These are phyloP conservation scores for Papilio helenus DNA, from an alignment of 1,140 invertebrate species.

Conservation along the genomic window DNA sequence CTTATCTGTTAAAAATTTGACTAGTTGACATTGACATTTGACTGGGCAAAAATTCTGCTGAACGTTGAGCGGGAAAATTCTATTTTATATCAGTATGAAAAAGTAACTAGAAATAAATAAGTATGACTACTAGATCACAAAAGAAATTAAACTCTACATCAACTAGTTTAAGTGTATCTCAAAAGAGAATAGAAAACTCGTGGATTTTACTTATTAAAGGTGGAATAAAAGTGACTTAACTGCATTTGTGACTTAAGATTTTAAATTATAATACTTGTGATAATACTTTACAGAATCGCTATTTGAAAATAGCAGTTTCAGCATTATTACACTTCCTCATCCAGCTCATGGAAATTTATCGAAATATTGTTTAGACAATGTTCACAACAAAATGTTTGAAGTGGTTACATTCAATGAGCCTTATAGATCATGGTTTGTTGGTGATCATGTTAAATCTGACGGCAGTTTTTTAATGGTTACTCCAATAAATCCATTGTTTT, in stretches of 20 bases:
- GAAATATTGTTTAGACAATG: constrained; percentile 85
- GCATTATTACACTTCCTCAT: constrained; percentile 88
- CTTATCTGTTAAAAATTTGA: too few relatives aligned
- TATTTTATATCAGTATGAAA: not conserved
- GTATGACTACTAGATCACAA: constrained; percentile 63
- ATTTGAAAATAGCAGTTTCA: constrained; percentile 86
- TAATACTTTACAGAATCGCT: constrained; percentile 78
- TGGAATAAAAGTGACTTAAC: constrained; percentile 65
- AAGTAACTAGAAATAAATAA: not conserved
- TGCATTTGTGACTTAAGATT: constrained; percentile 20
- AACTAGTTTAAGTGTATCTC: constrained; percentile 39
- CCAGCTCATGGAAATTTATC: constrained; percentile 85
- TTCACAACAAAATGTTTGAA: constrained; percentile 80
- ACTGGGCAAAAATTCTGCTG: not conserved
- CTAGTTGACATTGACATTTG: too few relatives aligned
- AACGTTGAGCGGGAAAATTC: not conserved
- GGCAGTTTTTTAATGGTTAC: constrained; percentile 88
- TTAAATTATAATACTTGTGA: constrained; percentile 53
- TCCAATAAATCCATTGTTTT: constrained; percentile 88
- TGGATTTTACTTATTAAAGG: constrained; percentile 87
- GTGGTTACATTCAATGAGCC: constrained; percentile 83
- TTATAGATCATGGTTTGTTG: constrained; percentile 53
- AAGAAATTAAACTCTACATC: constrained; percentile 47
- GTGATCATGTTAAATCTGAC: constrained; percentile 87
- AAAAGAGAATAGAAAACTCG: constrained; percentile 81